These are phyloP conservation scores for Calameuta idolon DNA, from an alignment of 2,888 invertebrate species.

Conservation along the genomic window DNA sequence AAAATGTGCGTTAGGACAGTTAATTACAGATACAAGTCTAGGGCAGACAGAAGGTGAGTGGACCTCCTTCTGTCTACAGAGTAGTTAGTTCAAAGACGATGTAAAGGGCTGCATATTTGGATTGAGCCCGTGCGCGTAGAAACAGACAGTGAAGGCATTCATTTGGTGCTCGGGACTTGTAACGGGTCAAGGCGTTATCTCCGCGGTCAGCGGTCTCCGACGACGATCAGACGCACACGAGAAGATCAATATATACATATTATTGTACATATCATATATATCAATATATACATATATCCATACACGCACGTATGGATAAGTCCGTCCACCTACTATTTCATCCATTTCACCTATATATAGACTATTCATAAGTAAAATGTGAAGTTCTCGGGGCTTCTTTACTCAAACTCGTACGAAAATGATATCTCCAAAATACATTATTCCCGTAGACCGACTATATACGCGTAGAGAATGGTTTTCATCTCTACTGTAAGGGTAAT, in stretches of 20 bases:
- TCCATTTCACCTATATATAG: too few relatives aligned
- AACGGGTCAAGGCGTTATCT: slow-evolving; percentile 67
- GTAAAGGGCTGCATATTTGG: slow-evolving; percentile 42
- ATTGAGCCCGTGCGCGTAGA: slow-evolving; percentile 34
- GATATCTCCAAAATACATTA: neutral
- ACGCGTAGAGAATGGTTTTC: too few relatives aligned
- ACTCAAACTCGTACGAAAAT: slow-evolving; percentile 3
- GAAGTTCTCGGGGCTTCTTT: neutral
- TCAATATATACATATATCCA: neutral
- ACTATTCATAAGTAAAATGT: neutral
- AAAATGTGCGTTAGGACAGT: too few relatives aligned
- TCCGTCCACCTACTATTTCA: too few relatives aligned
- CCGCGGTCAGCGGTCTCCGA: slow-evolving; percentile 64
- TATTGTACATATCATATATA: too few relatives aligned
- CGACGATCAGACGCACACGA: slow-evolving; percentile 39
- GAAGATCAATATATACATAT: neutral
- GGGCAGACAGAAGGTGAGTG: too few relatives aligned
- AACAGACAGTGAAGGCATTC: slow-evolving; percentile 63
- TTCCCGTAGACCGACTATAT: neutral
- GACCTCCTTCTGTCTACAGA: too few relatives aligned
- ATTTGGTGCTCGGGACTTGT: slow-evolving; percentile 57
- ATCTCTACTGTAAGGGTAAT: too few relatives aligned
- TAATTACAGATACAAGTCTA: too few relatives aligned
- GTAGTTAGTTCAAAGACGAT: too few relatives aligned
- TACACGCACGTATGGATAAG: too few relatives aligned